Percentiles rank a stretch among this genome's conserved stretches.
Conservation (phyloP, 2,113 vertebrate species). For the Mastomys coucha region DNA sequence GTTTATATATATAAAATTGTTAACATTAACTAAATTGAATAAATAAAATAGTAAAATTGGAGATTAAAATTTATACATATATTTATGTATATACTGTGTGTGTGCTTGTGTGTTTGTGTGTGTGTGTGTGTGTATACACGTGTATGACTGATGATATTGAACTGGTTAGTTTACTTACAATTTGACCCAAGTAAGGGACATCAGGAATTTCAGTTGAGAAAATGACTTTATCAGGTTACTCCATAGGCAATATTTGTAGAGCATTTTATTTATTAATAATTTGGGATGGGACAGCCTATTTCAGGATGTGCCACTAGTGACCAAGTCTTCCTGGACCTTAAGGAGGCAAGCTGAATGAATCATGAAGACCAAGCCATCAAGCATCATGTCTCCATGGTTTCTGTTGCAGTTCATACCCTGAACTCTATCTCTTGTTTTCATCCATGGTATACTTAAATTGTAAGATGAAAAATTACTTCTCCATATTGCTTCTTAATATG, state of each 20-base stretch:
- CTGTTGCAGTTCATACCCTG: neutral
- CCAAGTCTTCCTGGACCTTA: neutral
- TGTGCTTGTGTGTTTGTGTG: neutral
- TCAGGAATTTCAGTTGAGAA: neutral
- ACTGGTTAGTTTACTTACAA: neutral
- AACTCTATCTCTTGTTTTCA: neutral
- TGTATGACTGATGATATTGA: neutral
- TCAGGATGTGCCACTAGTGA: neutral
- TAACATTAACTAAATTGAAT: neutral
- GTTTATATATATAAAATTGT: neutral
- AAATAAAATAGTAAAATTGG: neutral
- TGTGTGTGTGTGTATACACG: neutral
- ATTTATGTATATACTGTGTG: neutral
- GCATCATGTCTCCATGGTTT: neutral
- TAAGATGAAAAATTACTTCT: neutral
- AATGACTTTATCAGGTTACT: neutral
- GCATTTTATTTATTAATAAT: neutral
- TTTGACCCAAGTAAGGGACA: neutral
- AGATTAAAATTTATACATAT: neutral
- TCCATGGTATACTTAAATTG: neutral
- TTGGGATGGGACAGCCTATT: neutral
- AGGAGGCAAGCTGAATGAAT: neutral
- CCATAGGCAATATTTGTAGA: neutral
- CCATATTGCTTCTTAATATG: neutral
- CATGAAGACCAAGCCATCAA: neutral